These are phyloP conservation scores for Merluccius polli DNA, from an alignment of 2,797 vertebrate genomes.

Conservation along the genomic window DNA sequence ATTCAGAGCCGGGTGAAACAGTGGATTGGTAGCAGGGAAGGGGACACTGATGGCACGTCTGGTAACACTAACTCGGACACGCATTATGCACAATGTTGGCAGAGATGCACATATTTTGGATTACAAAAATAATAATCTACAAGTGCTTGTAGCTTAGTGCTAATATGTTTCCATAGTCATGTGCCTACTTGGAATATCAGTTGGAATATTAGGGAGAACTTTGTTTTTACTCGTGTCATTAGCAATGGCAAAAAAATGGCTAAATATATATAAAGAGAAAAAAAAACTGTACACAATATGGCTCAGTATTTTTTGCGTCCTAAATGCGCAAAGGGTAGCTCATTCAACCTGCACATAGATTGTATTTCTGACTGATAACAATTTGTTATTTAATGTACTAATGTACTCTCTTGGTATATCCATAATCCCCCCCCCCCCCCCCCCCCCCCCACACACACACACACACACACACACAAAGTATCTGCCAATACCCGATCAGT, in stretches of 20 bases:
- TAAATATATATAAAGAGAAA: conserved; percentile 1
- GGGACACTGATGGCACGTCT: neutral
- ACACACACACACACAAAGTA: too few species aligned
- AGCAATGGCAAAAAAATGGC: neutral
- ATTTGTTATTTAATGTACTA: conserved; percentile 2
- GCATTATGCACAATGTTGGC: conserved; percentile 1
- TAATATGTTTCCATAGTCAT: conserved; percentile 30
- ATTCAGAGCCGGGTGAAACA: neutral
- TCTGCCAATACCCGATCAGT: too few species aligned
- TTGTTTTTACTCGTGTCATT: neutral
- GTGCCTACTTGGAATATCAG: conserved; percentile 21
- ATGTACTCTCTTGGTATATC: neutral
- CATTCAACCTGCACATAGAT: neutral
- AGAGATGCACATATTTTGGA: conserved; percentile 14
- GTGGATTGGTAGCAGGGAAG: neutral
- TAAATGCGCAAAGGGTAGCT: neutral
- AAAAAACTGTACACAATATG: neutral
- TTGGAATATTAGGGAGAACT: neutral
- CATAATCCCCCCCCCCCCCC: too few species aligned
- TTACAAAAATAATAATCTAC: conserved; percentile 14
- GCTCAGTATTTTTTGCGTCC: neutral
- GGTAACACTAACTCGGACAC: neutral
- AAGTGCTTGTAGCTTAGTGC: conserved; percentile 33
- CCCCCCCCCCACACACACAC: too few species aligned
- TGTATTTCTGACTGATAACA: conserved; percentile 1